Base-by-base conservation (phyloP, 2,113 vertebrate species). In the Erinaceus europaeus region DNA sequence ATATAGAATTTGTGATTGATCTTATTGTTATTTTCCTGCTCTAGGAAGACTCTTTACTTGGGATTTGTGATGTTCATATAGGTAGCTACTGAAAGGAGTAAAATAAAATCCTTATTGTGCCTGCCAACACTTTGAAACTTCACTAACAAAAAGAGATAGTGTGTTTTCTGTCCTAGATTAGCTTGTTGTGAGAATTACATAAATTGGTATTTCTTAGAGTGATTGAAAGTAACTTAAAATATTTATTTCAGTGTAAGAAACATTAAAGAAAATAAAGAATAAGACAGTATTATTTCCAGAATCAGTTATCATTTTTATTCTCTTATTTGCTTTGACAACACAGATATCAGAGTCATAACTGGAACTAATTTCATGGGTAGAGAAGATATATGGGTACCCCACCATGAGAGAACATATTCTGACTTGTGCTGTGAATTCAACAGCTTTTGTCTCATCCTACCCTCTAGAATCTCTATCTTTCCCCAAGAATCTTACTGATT, bases 271-370 rank as follows among this genome's bases (percentile, higher is more conserved):
- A 23, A 48, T 42, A 48, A 57, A n/a, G n/a, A n/a, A n/a, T n/a
- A 64, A 50, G 38, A 40, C 2, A 71, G 8, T n/a, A 40, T 55
- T 44, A 44, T 25, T 3, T 7, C 23, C 36, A 42, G 38, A 23
- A 25, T 44, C 74, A 83, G 46, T 23, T 32, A 44, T 34, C n/a
- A 44, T 53, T n/a, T 42, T 23, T 6, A 11, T 29, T 76, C 25
- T 55, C 20, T 72, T n/a, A 12, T 59, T 73, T 32, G 23, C 18
- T 69, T 52, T 92, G 55, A 17, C n/a, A 20, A 10, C 4, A 1
- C n/a, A 11, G 1, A 8, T 27, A n/a, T 48, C 34, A 46, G 23
- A n/a, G n/a, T n/a, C n/a, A 32, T 59, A 9, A n/a, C 2, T 0
- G 38, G 29, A 27, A 50, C 3, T 15, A 34, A 27, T 2, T 8